Percentiles rank a stretch among this genome's conserved stretches.
Conservation (phyloP, 2,797 vertebrate species). For the Linurgus olivaceus region DNA sequence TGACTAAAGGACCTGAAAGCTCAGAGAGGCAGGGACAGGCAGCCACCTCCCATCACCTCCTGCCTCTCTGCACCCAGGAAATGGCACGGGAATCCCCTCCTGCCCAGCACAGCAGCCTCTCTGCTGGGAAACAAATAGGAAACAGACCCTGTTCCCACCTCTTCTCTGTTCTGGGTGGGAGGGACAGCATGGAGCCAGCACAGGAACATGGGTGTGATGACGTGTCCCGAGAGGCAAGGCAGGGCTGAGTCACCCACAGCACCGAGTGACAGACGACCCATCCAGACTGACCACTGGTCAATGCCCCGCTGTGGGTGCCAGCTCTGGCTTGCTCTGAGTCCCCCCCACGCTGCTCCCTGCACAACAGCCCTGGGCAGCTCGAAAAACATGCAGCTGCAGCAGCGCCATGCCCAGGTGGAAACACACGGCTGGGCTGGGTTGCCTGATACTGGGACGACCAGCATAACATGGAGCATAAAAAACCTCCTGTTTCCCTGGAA, state of each 20-base stretch:
- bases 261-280: rapidly evolving
- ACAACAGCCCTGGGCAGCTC: background rate
- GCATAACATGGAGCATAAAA: background rate
- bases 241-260: background rate
- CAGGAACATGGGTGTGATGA: background rate
- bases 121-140: background rate
- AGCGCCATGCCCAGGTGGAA: background rate
- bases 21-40: background rate
- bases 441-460: background rate
- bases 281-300: rapidly evolving
- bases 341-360: background rate
- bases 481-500: background rate
- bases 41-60: background rate
- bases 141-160: background rate
- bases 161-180: background rate
- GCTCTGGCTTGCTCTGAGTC: background rate
- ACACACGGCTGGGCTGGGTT: rapidly evolving
- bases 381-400: background rate
- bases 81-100: rapidly evolving
- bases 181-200: rapidly evolving
- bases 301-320: background rate
- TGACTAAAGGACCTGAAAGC: background rate
- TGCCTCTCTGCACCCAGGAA: background rate
- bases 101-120: background rate
- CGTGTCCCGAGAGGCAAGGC: background rate